Evolutionary conservation across 2,113 vertebrate genomes (phyloP), one percentile per base, ranked within the genome.

Genomic region (Hyperopisus bebe): DNA sequence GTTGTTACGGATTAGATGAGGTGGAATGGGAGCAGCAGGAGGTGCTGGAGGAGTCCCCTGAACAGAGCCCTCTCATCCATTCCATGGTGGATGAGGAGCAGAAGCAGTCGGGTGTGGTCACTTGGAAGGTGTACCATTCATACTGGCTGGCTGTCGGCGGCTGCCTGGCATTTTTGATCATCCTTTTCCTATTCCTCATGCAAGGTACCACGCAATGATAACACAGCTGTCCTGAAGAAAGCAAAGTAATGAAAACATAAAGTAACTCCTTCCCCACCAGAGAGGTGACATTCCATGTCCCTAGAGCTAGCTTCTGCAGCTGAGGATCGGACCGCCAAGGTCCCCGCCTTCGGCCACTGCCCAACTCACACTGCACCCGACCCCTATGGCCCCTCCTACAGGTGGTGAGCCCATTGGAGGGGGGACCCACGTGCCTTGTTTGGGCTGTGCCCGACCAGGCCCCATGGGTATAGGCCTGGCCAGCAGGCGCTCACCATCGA

Each of bases 161-260:
- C 35, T 93, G 92, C 6, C 89, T 98, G 92, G 95, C 96, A 0
- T 39, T 95, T 3, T 95, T 95, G 89, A 92, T 98, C 90, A 93
- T 99, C 48, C 66, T 96, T 88, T 96, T 97, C 0, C 94, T 99
- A 89, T 89, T 99, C 5, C 94, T 99, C 85, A 99, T 99, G 98
- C 98, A 99, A 97, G 98, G 98, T 99, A 91, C 47, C 6, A 31
- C 0, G 7, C 48, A 80, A 19, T 19, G n/a, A n/a, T 31, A 51
- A 27, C 5, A 35, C 24, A 53, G 15, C 10, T 53, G 48, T 86
- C 44, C 48, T 86, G 6, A 17, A 80, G 31, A 42, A 42, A 39
- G 27, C 70, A 39, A 39, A 77, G 31, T 39, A 77, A 19, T 80
- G 13, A 80, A 19, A 19, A 42, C 31, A 80, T 77, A n/a, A n/a